A percentile compares a stretch with the other conserved stretches of the same genome.
Evolutionary conservation across 2,797 vertebrate species (phyloP).

Genomic region (Centropyge bicolor): DNA sequence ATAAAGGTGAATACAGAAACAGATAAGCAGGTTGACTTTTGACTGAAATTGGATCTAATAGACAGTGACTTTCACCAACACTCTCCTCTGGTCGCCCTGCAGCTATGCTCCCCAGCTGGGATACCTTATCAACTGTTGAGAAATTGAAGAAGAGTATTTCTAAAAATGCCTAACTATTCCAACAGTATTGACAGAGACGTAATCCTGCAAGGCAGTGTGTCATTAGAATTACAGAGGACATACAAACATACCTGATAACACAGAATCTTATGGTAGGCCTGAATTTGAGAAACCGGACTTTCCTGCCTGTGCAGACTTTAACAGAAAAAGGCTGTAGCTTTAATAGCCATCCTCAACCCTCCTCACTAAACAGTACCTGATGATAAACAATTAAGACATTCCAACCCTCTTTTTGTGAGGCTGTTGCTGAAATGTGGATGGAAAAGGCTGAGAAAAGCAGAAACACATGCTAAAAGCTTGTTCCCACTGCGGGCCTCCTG

Average conservation of each 20-base stretch:
- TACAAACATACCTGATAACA: not conserved
- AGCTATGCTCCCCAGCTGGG: too few relatives aligned
- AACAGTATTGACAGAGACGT: not conserved
- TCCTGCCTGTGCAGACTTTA: constrained; percentile 1
- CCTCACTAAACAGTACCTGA: constrained; percentile 49
- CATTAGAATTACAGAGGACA: not conserved
- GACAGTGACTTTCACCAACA: too few relatives aligned
- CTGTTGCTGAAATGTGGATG: constrained; percentile 20
- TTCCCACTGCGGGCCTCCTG: constrained; percentile 29
- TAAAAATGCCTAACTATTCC: too few relatives aligned
- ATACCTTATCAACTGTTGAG: too few relatives aligned
- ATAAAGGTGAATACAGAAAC: too few relatives aligned
- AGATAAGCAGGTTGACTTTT: too few relatives aligned
- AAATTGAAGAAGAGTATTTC: too few relatives aligned
- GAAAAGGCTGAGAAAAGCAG: constrained; percentile 58
- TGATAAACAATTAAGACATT: constrained; percentile 69
- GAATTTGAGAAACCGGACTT: not conserved
- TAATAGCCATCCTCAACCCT: constrained; percentile 16
- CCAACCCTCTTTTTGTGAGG: constrained; percentile 40
- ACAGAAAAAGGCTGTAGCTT: constrained; percentile 17
- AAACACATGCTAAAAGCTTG: constrained; percentile 50
- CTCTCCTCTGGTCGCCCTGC: too few relatives aligned
- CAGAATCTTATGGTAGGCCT: not conserved
- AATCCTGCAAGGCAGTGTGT: not conserved
- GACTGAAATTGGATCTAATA: too few relatives aligned